Conservation (phyloP, 2,888 invertebrate genomes). For the Lithosia quadra region DNA sequence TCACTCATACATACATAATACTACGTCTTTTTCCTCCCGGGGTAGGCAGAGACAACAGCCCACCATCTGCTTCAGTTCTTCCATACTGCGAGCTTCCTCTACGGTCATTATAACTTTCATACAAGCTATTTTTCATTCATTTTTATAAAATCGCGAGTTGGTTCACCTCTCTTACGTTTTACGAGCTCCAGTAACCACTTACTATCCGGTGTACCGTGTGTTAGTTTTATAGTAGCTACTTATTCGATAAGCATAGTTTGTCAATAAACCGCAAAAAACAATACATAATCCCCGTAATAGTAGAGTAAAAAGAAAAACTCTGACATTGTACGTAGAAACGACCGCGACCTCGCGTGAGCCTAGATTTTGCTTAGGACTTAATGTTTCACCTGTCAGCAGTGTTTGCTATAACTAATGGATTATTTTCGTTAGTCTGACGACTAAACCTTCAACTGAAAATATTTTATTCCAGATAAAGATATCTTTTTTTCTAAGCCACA, state of each 20-base stretch:
- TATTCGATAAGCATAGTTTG: background rate
- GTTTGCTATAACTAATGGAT: conserved; percentile 6
- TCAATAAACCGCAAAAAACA: background rate
- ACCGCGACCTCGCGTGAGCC: conserved; percentile 20
- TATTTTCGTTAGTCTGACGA: background rate
- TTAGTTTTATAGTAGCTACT: background rate
- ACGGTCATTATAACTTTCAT: too few relatives aligned
- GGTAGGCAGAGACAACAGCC: too few relatives aligned
- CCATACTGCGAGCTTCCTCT: too few relatives aligned
- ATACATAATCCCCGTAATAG: background rate
- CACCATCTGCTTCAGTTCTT: too few relatives aligned
- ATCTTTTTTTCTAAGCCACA: too few relatives aligned
- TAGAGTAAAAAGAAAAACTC: background rate
- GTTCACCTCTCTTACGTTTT: too few relatives aligned
- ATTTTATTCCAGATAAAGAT: background rate
- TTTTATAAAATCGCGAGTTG: background rate
- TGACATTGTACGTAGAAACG: background rate
- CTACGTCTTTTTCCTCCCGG: too few relatives aligned
- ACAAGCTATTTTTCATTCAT: background rate
- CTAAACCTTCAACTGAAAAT: background rate
- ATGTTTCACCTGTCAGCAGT: conserved; percentile 14
- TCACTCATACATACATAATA: too few relatives aligned
- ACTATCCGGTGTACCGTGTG: background rate
- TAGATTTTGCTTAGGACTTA: conserved; percentile 10
- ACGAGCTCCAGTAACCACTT: background rate